Evolutionary conservation across 2,797 vertebrate genomes (phyloP), one percentile per base, ranked within the genome.

Genomic region (Chaenodraco wilsoni): DNA sequence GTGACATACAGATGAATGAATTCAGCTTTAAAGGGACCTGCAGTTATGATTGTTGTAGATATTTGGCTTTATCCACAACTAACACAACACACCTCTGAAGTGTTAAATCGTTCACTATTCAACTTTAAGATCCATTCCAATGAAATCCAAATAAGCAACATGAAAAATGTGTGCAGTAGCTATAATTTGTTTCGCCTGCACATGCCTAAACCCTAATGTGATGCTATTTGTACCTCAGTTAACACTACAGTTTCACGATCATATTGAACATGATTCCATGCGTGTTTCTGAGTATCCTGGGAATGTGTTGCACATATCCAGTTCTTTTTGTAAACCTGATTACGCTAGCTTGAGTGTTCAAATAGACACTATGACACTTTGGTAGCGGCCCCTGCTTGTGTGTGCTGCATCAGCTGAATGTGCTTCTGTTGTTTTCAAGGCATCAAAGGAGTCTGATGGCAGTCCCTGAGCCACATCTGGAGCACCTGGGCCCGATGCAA

Each of bases 91-190:
- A 33, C 16, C n/a, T 46, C 41, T 40, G 23, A 27, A 27, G 27
- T 27, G 27, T n/a, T 17, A 13, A 33, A 52, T 63, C 4, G 23
- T 11, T 51, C 12, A 63, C 2, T 55, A 8, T 61, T 49, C n/a
- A 58, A 14, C 10, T 14, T 33, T 3, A 49, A 27, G 14, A 63
- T 52, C 21, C 0, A 17, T 50, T 54, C 37, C 27, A 61, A 56
- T 79, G 16, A 49, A 41, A 57, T 71, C 17, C 49, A 70, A 57
- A 52, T 65, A n/a, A 61, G 11, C 21, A 59, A 9, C 2, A 2
- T n/a, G 19, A 0, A 37, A 46, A 67, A 40, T 10, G 15, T 63
- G 33, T 72, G 16, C 10, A 74, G 23, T 14, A 0, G 21, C 49
- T 21, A 58, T 21, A 7, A 5, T 50, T 69, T 51, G 21, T 23